Evolutionary conservation across 2,888 invertebrate species (phyloP).

Genomic region (Tineola bisselliella): DNA sequence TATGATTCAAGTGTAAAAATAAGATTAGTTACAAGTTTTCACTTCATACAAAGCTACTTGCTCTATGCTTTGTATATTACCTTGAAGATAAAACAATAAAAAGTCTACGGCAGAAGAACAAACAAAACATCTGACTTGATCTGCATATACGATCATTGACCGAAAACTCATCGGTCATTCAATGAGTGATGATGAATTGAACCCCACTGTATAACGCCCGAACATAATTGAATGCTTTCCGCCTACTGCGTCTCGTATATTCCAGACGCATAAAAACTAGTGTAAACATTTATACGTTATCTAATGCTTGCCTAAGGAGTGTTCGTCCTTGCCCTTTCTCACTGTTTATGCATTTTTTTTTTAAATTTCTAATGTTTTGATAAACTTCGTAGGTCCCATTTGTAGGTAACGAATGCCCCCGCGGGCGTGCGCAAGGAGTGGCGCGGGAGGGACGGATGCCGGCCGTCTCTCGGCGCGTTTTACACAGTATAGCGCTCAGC

Average conservation of each 20-base stretch:
- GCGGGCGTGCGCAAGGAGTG: constrained; percentile 30
- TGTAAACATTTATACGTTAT: constrained; percentile 24
- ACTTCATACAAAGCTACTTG: too few relatives aligned
- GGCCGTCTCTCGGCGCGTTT: constrained; percentile 49
- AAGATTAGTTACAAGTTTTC: too few relatives aligned
- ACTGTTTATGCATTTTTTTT: constrained; percentile 1
- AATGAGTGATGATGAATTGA: constrained; percentile 42
- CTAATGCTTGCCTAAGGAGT: not conserved
- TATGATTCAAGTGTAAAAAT: too few relatives aligned
- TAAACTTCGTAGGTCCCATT: constrained; percentile 43
- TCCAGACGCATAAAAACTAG: constrained; percentile 25
- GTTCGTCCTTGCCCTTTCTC: not conserved
- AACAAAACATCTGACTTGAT: not conserved
- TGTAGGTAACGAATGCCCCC: constrained; percentile 21
- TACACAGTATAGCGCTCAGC: constrained; percentile 67
- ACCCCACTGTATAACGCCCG: constrained; percentile 42
- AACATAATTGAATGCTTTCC: constrained; percentile 58
- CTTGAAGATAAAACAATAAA: too few relatives aligned
- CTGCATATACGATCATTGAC: constrained; percentile 11
- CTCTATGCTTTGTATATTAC: too few relatives aligned
- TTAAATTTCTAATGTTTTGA: not conserved
- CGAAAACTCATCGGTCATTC: constrained; percentile 23
- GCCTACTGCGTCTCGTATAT: constrained; percentile 17
- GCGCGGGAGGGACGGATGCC: constrained; percentile 39
- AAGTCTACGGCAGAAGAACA: too few relatives aligned